Evolutionary conservation across 2,113 vertebrate species (phyloP).

Genomic region (Sceloporus tristichus): DNA sequence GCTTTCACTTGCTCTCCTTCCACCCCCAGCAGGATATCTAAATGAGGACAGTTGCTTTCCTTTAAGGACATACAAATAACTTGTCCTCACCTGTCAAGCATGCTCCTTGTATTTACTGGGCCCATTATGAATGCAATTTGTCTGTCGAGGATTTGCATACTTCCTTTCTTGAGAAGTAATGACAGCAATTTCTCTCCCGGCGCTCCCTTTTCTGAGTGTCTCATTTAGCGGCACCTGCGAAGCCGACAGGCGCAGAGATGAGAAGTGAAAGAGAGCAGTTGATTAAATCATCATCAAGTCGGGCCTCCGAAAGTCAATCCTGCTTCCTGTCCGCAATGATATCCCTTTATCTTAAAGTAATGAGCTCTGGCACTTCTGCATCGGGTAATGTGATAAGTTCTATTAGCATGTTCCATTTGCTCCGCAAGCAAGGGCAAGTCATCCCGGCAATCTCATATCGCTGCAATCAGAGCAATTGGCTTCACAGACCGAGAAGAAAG

Average conservation of each 20-base stretch:
- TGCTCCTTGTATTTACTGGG: slow-evolving; percentile 84
- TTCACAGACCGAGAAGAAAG: slow-evolving; percentile 87
- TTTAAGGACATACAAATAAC: slow-evolving; percentile 89
- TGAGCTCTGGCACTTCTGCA: slow-evolving; percentile 99
- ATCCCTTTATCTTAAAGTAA: slow-evolving; percentile 99
- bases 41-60: slow-evolving; percentile 80
- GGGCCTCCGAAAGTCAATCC: slow-evolving; percentile 99
- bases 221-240: slow-evolving; percentile 97
- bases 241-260: slow-evolving; percentile 95
- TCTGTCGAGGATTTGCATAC: slow-evolving; percentile 95
- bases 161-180: slow-evolving; percentile 95
- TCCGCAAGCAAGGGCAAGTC: slow-evolving; percentile 98
- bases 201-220: slow-evolving; percentile 89
- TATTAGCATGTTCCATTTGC: slow-evolving; percentile 99
- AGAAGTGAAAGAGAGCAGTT: slow-evolving; percentile 99
- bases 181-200: slow-evolving; percentile 94
- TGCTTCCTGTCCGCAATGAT: slow-evolving; percentile 99
- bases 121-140: slow-evolving; percentile 94
- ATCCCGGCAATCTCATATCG: slow-evolving; percentile 94
- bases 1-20: background rate
- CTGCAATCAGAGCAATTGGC: slow-evolving; percentile 97
- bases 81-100: slow-evolving; percentile 78
- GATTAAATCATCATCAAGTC: slow-evolving; percentile 99
- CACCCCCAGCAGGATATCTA: slow-evolving; percentile 71
- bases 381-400: slow-evolving; percentile 98